Evolutionary conservation across 1,140 invertebrate species (phyloP), one percentile per base, ranked within the genome.

Genomic region (Drosophila mojavensis): DNA sequence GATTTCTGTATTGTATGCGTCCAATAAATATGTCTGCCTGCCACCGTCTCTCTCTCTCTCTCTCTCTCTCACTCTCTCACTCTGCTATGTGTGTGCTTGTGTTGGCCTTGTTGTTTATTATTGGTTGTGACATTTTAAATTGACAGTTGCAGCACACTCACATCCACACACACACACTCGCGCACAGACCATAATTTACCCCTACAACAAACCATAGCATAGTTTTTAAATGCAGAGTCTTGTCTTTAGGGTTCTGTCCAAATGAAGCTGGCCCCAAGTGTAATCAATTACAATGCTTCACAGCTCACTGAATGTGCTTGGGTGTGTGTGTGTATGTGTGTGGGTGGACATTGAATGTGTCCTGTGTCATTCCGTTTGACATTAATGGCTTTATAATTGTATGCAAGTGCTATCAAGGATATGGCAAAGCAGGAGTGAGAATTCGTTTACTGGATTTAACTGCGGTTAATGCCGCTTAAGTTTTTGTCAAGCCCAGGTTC

Each of bases 371-470:
- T 54, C 39, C 39, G 41, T 36, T 55, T 73, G 59, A 67, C 62
- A 62, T 73, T 77, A 78, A 78, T 78, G 72, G 66, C 45, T 59
- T 75, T 69, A 69, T 78, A 78, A 78, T 78, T 78, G 76, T 54
- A 74, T 58, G 61, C 43, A 71, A 62, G 15, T 36, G 48, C n/a
- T 50, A 24, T 28, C 5, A 58, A 41, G 33, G 17, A 58, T 11
- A 28, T 50, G 33, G 30, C 15, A 33, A 30, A 13, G n/a, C 13
- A 39, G 13, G 30, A 36, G 7, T 59, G 13, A 36, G n/a, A 26
- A 13, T 17, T 26, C 39, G 10, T 39, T 54, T 54, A n/a, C 28
- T 62, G 13, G 43, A 24, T 26, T 58, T 13, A 50, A 30, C 43
- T 62, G n/a, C 33, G 48, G 13, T 62, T 60, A 33, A 60, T 48